These are phyloP conservation scores for Pangasius macronema DNA, from an alignment of 2,797 vertebrate genomes.

Conservation along the genomic window DNA sequence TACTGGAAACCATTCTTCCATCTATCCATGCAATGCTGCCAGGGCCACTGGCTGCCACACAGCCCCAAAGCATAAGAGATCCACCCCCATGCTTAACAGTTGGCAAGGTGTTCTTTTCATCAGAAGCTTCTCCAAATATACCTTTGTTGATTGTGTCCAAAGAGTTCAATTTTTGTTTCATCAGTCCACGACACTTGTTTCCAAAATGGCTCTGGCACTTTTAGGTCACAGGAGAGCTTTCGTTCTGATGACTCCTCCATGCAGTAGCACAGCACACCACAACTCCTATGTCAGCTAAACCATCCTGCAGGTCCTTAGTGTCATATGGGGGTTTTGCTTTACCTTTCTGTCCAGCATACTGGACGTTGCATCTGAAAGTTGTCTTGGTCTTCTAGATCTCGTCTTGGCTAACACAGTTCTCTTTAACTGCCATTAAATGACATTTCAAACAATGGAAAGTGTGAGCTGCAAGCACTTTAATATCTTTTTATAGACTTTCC, in stretches of 20 bases:
- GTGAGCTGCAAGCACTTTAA: neutral
- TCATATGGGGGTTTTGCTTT: neutral
- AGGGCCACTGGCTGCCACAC: neutral
- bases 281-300: neutral
- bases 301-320: neutral
- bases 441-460: neutral
- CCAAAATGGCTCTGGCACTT: neutral
- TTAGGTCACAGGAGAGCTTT: neutral
- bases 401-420: neutral
- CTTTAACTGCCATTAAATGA: neutral
- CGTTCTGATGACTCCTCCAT: too few species aligned
- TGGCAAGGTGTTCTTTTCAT: neutral
- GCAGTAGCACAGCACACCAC: neutral
- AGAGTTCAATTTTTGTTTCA: neutral
- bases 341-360: neutral
- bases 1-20: neutral
- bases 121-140: neutral
- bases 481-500: conserved; percentile 8
- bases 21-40: neutral
- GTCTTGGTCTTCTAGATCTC: neutral
- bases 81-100: neutral
- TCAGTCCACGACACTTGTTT: neutral
- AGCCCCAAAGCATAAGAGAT: too few species aligned
- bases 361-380: neutral
- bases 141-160: too few species aligned